These are phyloP conservation scores for Myathropa florea DNA, from an alignment of 2,888 invertebrate species.

Conservation along the genomic window DNA sequence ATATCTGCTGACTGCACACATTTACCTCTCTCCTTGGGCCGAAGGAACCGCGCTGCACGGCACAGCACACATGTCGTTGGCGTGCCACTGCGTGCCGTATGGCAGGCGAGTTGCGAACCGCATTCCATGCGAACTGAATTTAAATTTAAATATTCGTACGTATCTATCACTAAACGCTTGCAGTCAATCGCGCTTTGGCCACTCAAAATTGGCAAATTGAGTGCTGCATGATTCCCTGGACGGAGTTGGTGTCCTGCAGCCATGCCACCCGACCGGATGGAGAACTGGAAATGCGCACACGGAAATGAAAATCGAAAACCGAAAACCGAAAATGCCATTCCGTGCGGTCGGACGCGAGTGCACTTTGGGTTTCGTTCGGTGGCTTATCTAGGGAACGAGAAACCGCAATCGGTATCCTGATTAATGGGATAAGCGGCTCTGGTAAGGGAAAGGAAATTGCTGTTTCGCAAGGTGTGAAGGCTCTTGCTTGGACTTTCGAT, in stretches of 20 bases:
- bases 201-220: slow-evolving; percentile 44
- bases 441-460: slow-evolving; percentile 22
- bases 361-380: background rate
- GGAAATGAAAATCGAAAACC: slow-evolving; percentile 61
- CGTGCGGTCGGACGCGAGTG: background rate
- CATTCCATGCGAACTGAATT: slow-evolving; percentile 65
- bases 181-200: slow-evolving; percentile 7
- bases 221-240: slow-evolving; percentile 52
- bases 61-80: slow-evolving; percentile 62
- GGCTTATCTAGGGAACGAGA: slow-evolving; percentile 51
- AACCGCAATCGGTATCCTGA: slow-evolving; percentile 55
- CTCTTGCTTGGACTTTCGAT: background rate
- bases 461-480: slow-evolving; percentile 1
- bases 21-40: slow-evolving; percentile 53
- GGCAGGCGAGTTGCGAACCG: slow-evolving; percentile 60
- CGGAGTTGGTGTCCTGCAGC: slow-evolving; percentile 48
- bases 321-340: slow-evolving; percentile 52
- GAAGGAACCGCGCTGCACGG: slow-evolving; percentile 9
- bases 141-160: slow-evolving; percentile 55
- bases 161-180: slow-evolving; percentile 53
- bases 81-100: slow-evolving; percentile 69
- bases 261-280: slow-evolving; percentile 55
- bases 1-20: slow-evolving; percentile 60
- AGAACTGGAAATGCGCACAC: slow-evolving; percentile 50
- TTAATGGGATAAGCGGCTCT: slow-evolving; percentile 37